Evolutionary conservation across 2,888 invertebrate species (phyloP).

Genomic region (Sylvicola cinctus): DNA sequence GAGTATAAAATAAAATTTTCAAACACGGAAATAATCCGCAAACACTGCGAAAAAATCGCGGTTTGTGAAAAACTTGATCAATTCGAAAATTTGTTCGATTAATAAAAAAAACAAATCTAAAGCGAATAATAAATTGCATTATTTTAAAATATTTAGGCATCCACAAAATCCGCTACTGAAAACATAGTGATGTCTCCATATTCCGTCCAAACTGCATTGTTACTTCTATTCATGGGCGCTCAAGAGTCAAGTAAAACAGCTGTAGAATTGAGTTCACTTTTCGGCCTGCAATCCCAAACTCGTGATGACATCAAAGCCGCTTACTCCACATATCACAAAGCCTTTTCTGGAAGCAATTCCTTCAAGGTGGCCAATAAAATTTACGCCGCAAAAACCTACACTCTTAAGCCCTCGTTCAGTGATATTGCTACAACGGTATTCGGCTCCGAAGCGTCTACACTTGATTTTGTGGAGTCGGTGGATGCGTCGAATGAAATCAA

Average conservation of each 20-base stretch:
- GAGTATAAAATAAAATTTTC: too few species aligned
- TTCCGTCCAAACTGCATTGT: slow-evolving; percentile 48
- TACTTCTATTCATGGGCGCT: slow-evolving; percentile 51
- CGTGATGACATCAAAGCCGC: slow-evolving; percentile 10
- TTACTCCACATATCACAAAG: too few species aligned
- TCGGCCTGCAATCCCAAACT: too few species aligned
- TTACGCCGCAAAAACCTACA: slow-evolving; percentile 35
- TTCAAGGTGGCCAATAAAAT: slow-evolving; percentile 48
- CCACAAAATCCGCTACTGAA: too few species aligned
- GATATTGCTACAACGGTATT: slow-evolving; percentile 38
- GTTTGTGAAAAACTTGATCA: too few species aligned
- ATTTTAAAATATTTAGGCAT: too few species aligned
- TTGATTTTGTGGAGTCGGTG: slow-evolving; percentile 35
- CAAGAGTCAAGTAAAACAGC: slow-evolving; percentile 39
- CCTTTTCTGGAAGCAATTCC: slow-evolving; percentile 10
- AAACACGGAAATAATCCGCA: too few species aligned
- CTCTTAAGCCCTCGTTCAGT: slow-evolving; percentile 32
- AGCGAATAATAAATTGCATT: too few species aligned
- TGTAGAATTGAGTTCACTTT: slow-evolving; percentile 29
- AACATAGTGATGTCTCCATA: slow-evolving; percentile 56
- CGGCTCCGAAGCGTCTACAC: slow-evolving; percentile 34
- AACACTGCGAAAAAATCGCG: too few species aligned
- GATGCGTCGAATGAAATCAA: slow-evolving; percentile 44
- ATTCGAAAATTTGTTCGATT: too few species aligned
- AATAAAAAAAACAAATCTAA: too few species aligned